Conservation (phyloP, 2,113 vertebrate genomes). For the Alethe castanea region DNA sequence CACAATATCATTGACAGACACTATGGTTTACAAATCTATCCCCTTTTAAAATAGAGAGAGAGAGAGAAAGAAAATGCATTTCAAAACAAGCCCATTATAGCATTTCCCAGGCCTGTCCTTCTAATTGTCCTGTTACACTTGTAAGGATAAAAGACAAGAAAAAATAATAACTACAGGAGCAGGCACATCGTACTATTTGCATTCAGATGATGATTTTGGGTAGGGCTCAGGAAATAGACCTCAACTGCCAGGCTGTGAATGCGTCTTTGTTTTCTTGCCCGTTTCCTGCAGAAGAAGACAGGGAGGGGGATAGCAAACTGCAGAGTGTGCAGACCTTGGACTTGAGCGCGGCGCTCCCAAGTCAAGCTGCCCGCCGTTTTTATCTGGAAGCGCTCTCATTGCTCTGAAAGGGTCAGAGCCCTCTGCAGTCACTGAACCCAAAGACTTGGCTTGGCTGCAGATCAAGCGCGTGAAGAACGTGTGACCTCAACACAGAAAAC, state of each 20-base stretch:
- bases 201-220: not conserved
- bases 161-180: not conserved
- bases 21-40: not conserved
- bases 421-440: not conserved
- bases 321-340: not conserved
- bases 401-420: not conserved
- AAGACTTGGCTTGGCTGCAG: not conserved
- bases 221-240: not conserved
- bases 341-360: not conserved
- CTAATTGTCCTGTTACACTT: not conserved
- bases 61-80: not conserved
- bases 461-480: not conserved
- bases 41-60: not conserved
- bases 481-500: not conserved
- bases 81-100: not conserved
- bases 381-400: not conserved
- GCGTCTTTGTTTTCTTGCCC: not conserved
- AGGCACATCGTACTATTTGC: not conserved
- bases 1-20: not conserved
- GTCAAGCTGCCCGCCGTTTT: not conserved
- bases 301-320: not conserved
- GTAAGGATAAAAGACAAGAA: not conserved
- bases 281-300: not conserved
- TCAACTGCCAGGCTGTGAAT: not conserved
- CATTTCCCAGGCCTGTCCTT: not conserved